Evolutionary conservation across 1,140 invertebrate species (phyloP).

Genomic region (Drosophila insularis): DNA sequence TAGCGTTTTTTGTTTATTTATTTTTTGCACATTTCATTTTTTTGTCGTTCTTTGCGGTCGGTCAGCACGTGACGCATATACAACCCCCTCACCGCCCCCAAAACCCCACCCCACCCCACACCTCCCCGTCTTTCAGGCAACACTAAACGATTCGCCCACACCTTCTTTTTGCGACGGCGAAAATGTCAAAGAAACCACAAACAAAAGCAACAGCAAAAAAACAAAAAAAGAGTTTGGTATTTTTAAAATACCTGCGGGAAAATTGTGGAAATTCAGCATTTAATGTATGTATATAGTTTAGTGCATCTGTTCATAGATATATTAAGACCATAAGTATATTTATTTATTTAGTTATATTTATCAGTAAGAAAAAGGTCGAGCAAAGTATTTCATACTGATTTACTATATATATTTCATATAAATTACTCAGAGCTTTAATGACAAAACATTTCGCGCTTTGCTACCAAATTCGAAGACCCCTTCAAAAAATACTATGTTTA

Average conservation of each 20-base stretch:
- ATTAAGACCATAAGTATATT: no score
- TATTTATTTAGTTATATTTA: no score
- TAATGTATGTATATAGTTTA: no score
- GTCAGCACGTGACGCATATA: neutral
- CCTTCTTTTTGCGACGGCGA: neutral
- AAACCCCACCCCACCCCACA: no score
- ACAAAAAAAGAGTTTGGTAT: slow-evolving; percentile 1
- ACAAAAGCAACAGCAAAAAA: neutral
- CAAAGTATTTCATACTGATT: no score
- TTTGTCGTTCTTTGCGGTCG: neutral
- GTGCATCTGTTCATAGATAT: no score
- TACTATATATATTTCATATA: no score
- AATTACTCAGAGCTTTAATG: no score
- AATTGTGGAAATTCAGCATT: no score
- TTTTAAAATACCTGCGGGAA: neutral
- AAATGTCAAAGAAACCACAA: neutral
- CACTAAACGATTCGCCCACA: slow-evolving; percentile 14
- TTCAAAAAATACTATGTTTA: neutral
- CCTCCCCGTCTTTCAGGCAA: no score
- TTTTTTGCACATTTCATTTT: neutral
- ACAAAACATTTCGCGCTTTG: neutral
- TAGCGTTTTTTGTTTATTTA: neutral
- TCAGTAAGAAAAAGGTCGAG: no score
- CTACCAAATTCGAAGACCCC: neutral
- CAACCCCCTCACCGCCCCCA: neutral